phyloP scores from a whole-genome alignment of 2,888 invertebrate genomes.

The Cephus runcator region DNA sequence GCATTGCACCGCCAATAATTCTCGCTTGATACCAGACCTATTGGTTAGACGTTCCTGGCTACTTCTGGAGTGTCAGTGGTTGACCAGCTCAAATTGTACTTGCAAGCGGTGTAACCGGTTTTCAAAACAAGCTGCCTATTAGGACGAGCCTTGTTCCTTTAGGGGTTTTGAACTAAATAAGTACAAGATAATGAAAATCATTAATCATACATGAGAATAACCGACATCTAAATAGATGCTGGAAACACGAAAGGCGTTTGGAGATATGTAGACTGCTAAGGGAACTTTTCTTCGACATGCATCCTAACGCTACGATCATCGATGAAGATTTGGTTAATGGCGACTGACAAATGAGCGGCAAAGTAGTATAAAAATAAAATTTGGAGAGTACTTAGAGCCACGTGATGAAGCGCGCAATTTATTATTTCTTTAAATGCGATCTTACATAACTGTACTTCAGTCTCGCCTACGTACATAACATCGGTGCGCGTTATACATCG shows the following conservation, averaged over 20 bases:
- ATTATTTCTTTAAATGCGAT: background rate
- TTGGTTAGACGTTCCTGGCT: background rate
- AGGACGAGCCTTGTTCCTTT: background rate
- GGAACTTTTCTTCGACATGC: background rate
- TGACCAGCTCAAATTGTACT: background rate
- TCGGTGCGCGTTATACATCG: background rate
- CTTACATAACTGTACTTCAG: slow-evolving; percentile 34
- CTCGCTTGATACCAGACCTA: background rate
- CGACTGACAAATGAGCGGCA: background rate
- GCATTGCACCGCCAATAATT: background rate
- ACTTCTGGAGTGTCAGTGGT: background rate
- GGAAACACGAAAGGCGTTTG: background rate
- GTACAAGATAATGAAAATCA: background rate
- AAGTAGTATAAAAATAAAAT: background rate
- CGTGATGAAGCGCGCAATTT: background rate
- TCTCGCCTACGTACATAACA: slow-evolving; percentile 27
- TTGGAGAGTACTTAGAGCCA: background rate
- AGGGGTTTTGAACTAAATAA: background rate
- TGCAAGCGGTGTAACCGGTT: background rate
- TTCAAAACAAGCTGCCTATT: background rate
- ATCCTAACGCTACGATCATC: background rate
- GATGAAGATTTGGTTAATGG: background rate
- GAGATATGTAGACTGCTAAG: background rate
- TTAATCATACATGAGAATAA: background rate
- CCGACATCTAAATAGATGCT: background rate